These are phyloP conservation scores for Cromileptes altivelis DNA, from an alignment of 2,113 vertebrate species.

Conservation along the genomic window DNA sequence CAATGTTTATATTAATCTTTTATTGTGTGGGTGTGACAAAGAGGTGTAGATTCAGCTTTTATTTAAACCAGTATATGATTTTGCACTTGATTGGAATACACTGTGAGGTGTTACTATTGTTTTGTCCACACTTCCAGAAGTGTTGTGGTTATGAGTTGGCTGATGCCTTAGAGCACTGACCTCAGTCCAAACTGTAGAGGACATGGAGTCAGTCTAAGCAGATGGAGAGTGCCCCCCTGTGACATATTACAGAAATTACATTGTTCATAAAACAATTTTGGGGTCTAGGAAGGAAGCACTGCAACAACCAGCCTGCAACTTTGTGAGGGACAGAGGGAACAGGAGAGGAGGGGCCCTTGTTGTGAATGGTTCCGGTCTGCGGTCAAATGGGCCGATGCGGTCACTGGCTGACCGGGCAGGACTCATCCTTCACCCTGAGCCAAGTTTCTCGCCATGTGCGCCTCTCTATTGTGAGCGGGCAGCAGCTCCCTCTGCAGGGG, in stretches of 20 bases:
- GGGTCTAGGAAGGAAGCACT: background rate
- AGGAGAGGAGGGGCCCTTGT: slow-evolving; percentile 16
- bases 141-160: background rate
- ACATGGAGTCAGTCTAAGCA: background rate
- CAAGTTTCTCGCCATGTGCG: slow-evolving; percentile 59
- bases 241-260: slow-evolving; percentile 24
- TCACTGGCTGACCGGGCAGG: slow-evolving; percentile 7
- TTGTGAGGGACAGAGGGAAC: slow-evolving; percentile 3
- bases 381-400: slow-evolving; percentile 36
- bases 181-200: background rate
- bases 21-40: background rate
- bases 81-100: background rate
- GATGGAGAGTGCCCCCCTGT: slow-evolving; percentile 41
- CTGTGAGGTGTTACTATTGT: background rate
- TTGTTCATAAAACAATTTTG: background rate
- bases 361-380: slow-evolving; percentile 41
- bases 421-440: slow-evolving; percentile 23
- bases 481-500: slow-evolving; percentile 64
- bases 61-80: too few relatives aligned
- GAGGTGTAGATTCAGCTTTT: background rate
- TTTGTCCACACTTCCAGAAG: background rate
- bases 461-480: slow-evolving; percentile 44
- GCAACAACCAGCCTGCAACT: background rate
- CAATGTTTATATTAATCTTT: background rate
- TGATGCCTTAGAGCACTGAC: background rate